phyloP scores from a whole-genome alignment of 1,140 invertebrate genomes.

The Brachionus sp. region DNA sequence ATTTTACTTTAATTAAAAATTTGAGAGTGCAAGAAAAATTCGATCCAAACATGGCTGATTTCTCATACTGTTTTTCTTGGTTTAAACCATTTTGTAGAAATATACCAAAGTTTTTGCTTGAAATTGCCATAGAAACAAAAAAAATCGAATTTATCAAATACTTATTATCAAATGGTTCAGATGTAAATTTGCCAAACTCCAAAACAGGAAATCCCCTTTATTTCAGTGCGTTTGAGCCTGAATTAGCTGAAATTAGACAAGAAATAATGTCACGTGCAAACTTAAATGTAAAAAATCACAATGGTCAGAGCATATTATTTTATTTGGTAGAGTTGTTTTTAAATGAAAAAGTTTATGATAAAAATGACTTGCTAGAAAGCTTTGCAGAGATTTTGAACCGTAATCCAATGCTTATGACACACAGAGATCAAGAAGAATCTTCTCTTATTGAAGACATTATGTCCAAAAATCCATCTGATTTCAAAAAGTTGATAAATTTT shows the following conservation, averaged over 20 bases:
- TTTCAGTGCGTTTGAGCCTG: background rate
- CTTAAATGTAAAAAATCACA: conserved; percentile 3
- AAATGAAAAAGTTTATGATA: background rate
- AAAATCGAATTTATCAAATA: background rate
- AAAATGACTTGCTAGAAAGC: background rate
- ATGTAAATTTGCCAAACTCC: conserved; percentile 30
- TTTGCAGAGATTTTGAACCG: background rate
- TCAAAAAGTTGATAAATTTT: background rate
- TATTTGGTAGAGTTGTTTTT: background rate
- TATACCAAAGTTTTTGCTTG: conserved; percentile 27
- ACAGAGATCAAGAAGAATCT: background rate
- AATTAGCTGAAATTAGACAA: background rate
- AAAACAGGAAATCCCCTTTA: conserved; percentile 35
- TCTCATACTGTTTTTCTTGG: conserved; percentile 28
- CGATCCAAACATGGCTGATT: conserved; percentile 30
- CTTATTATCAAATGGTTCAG: background rate
- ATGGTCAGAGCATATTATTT: conserved; percentile 31
- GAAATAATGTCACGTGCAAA: background rate
- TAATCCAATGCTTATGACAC: background rate
- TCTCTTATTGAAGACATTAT: conserved; percentile 27
- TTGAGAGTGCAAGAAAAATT: background rate
- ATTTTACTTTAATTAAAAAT: background rate
- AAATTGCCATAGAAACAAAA: conserved; percentile 28
- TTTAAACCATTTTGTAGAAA: background rate
- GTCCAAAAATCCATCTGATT: background rate